Evolutionary conservation across 2,888 invertebrate genomes (phyloP).

Genomic region (Hylaea fasciaria): DNA sequence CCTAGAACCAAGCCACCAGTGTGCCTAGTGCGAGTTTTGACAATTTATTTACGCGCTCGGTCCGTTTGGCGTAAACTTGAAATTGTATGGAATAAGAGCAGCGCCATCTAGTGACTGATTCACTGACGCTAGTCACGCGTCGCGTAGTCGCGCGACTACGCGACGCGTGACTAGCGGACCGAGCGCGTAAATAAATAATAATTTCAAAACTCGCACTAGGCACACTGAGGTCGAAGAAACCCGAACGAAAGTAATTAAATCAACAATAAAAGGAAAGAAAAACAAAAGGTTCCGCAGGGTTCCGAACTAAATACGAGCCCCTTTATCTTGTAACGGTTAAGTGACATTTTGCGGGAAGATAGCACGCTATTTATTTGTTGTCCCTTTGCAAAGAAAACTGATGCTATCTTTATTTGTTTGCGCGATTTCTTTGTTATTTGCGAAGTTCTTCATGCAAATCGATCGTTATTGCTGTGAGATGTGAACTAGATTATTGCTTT

Average conservation of each 20-base stretch:
- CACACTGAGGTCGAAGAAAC: too few relatives aligned
- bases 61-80: too few relatives aligned
- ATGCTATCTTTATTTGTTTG: slow-evolving; percentile 56
- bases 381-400: slow-evolving; percentile 51
- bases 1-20: neutral
- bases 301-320: slow-evolving; percentile 46
- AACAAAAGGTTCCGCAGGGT: slow-evolving; percentile 47
- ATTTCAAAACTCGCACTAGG: too few relatives aligned
- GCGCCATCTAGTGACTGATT: too few relatives aligned
- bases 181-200: too few relatives aligned
- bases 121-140: too few relatives aligned
- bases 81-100: too few relatives aligned
- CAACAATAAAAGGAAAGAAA: slow-evolving; percentile 40
- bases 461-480: slow-evolving; percentile 16
- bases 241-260: slow-evolving; percentile 38
- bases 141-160: too few relatives aligned
- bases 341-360: slow-evolving; percentile 71
- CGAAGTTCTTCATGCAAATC: slow-evolving; percentile 28
- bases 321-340: slow-evolving; percentile 49
- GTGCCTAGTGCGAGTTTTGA: too few relatives aligned
- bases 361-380: slow-evolving; percentile 73
- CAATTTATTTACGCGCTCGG: too few relatives aligned
- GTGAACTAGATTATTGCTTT: neutral
- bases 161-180: too few relatives aligned
- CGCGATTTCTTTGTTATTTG: slow-evolving; percentile 41